Evolutionary conservation across 2,113 vertebrate species (phyloP).

Genomic region (Anthoscopus minutus): DNA sequence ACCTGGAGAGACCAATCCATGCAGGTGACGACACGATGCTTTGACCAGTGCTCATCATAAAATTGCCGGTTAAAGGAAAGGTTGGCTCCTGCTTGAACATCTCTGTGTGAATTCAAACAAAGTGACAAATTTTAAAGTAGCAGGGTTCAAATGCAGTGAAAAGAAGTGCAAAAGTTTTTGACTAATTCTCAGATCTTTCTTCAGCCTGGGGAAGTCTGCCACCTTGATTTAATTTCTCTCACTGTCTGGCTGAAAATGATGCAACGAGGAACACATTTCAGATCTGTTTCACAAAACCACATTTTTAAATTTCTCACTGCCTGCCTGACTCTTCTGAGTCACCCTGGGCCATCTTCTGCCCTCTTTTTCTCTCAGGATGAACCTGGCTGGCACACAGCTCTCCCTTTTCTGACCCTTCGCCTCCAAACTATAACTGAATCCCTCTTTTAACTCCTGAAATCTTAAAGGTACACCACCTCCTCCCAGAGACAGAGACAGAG

Average conservation of each 20-base stretch:
- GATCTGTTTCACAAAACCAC: neutral
- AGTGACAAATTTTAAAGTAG: neutral
- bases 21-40: slow-evolving; percentile 94
- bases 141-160: neutral
- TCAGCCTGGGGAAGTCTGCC: neutral
- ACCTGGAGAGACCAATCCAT: slow-evolving; percentile 98
- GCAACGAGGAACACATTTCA: neutral
- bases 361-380: neutral
- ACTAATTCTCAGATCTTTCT: neutral
- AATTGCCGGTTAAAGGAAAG: slow-evolving; percentile 90
- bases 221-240: neutral
- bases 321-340: neutral
- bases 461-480: neutral
- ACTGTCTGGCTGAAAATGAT: neutral
- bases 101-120: slow-evolving; percentile 71
- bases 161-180: neutral
- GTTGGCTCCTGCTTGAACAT: slow-evolving; percentile 88
- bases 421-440: neutral
- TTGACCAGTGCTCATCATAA: slow-evolving; percentile 97
- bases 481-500: neutral
- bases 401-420: neutral
- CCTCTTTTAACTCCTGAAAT: neutral
- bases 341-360: neutral
- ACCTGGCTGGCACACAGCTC: neutral
- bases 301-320: neutral